Conservation (phyloP, 2,888 invertebrate genomes). For the Aphrophora alni region DNA sequence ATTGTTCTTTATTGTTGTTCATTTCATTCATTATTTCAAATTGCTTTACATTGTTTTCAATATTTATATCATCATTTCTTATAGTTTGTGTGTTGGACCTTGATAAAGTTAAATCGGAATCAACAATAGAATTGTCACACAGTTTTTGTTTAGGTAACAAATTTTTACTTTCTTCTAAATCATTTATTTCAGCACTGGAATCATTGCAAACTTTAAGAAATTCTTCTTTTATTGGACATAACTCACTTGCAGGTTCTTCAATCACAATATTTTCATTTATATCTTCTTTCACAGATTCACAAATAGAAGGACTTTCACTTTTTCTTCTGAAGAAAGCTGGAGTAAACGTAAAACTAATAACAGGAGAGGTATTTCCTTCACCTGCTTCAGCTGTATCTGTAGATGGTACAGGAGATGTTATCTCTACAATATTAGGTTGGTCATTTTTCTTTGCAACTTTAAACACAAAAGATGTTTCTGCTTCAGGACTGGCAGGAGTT, state of each 20-base stretch:
- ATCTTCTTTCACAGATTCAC: background rate
- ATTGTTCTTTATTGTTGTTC: background rate
- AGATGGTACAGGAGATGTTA: background rate
- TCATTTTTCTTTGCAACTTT: conserved; percentile 23
- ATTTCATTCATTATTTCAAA: background rate
- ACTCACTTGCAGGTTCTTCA: background rate
- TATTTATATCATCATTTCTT: background rate
- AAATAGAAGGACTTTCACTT: background rate
- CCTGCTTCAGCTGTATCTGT: background rate
- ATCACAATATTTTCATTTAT: background rate
- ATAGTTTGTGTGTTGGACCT: background rate
- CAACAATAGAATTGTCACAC: background rate
- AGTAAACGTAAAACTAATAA: background rate
- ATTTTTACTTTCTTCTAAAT: background rate
- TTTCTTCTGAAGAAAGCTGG: background rate
- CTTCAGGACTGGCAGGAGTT: conserved; percentile 29
- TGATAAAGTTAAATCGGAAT: background rate
- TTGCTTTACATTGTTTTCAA: background rate
- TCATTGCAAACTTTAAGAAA: background rate
- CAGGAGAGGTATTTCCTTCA: background rate
- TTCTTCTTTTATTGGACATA: background rate
- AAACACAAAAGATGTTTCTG: conserved; percentile 29
- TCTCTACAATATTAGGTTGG: background rate
- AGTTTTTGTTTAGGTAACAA: background rate
- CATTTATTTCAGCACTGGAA: background rate